Evolutionary conservation across 2,888 invertebrate genomes (phyloP), one percentile per base, ranked within the genome.

Genomic region (Teleogryllus oceanicus): DNA sequence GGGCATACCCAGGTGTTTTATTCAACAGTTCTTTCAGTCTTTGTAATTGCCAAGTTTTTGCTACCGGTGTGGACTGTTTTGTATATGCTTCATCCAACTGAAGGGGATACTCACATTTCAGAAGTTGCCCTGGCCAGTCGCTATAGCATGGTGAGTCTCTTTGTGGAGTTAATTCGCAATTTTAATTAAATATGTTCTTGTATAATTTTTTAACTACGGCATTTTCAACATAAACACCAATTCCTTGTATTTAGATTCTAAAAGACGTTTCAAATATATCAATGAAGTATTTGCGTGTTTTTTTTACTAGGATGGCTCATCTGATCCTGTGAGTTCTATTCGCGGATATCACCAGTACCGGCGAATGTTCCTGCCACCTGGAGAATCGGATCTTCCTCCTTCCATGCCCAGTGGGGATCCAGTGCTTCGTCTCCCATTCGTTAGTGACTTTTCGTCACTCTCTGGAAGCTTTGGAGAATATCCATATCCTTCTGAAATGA

Each of bases 1-100:
- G 86, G 86, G 80, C 87, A 88, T 83, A 85, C 85, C 18, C 88
- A 89, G 83, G 83, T 87, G 50, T 85, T 85, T 77, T 88, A 87
- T 83, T 86, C 87, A 18, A 84, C 86, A n/a, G 84, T 87, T 18
- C 83, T 84, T 10, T 81, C 81, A 50, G 80, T 83, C 50, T 83
- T 84, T 13, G 81, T 83, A 50, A 79, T 84, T 80, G 82, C 84
- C 13, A 85, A 86, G 83, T 86, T 85, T 78, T 84, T 85, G 80
- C 80, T 85, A 79, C 85, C 86, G 81, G 85, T 83, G 76, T 86
- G 86, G 86, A 84, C 84, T 78, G 82, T 86, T 49, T 84, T 86
- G 21, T 84, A 84, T 79, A 84, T 86, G 50, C 85, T 86, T 83
- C 84, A 85, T 79, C 86, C 86, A 49, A 83, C 82, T 49, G 83